Evolutionary conservation across 2,797 vertebrate species (phyloP).

Genomic region (Sebastes flavidus): DNA sequence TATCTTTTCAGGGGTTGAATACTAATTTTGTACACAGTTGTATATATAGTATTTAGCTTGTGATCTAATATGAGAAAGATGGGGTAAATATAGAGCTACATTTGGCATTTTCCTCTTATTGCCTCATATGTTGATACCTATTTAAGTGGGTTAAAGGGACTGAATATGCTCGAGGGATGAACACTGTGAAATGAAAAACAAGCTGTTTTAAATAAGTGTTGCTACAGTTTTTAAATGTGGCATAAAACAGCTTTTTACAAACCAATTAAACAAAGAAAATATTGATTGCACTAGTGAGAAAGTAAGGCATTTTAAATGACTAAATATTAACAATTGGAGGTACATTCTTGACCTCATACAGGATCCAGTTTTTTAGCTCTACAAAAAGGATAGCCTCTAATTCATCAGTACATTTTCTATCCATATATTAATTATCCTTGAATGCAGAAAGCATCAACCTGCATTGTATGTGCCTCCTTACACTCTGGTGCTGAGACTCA

Average conservation of each 20-base stretch:
- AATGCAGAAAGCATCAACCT: not conserved
- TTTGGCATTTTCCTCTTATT: conserved; percentile 19
- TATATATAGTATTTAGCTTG: conserved; percentile 21
- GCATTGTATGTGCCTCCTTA: not conserved
- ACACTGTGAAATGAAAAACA: not conserved
- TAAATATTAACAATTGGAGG: not conserved
- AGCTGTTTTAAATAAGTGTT: not conserved
- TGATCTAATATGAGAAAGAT: not conserved
- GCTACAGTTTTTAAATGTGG: not conserved
- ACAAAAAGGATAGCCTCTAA: not conserved
- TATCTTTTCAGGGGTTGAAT: conserved; percentile 28
- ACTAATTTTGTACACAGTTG: conserved; percentile 44
- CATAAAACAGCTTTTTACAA: not conserved
- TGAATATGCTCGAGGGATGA: not conserved
- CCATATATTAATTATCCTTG: not conserved
- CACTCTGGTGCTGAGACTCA: not conserved
- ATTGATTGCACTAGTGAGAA: not conserved
- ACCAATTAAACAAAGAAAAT: not conserved
- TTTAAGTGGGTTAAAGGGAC: conserved; percentile 14
- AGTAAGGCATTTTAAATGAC: not conserved
- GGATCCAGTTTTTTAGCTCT: not conserved
- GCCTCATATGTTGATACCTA: not conserved
- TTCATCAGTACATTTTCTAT: not conserved
- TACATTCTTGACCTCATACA: not conserved
- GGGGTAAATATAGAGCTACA: not conserved